Base-by-base conservation (phyloP, 2,888 invertebrate species). In the Lochmaea capreae region DNA sequence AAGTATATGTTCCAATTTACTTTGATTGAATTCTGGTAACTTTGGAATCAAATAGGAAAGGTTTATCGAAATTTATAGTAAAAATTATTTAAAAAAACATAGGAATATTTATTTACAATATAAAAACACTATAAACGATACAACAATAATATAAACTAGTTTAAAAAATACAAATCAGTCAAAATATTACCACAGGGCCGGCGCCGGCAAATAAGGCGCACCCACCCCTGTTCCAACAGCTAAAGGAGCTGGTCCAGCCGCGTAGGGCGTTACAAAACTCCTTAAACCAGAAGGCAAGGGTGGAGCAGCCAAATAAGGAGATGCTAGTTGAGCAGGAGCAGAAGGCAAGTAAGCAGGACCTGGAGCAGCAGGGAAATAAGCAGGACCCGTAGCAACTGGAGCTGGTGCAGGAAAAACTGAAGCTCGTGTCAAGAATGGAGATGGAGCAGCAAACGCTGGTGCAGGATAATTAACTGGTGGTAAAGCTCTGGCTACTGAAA, bases 221-320 rank as follows among this genome's bases (percentile, higher is more conserved):
- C 79, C 77, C 16, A 78, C 74, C 67, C 82, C 82, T 68, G 84
- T 82, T 18, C 71, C 73, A 54, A 73, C 67, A 39, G 72, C 74
- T 69, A 75, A 26, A 11, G 73, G 74, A 69, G 76, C 76, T 63
- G 76, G 73, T 57, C 72, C 71, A 16, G 67, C 70, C n/a, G 71
- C 57, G 16, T 68, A 71, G n/a, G 77, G 75, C 2, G 76, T 63
- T 42, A 74, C 76, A 46, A 76, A 71, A 72, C 73, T 71, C 65
- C 72, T 74, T 46, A 74, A 52, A 65, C 71, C 76, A 62, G 76
- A 74, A 54, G 72, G 70, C 57, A 76, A 46, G 63, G 76, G 74
- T 49, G 78, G 74, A 26, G 72, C 69, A 26, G 73, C 77, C 5
- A 75, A 52, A 59, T 71, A 72, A 39, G 78, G 79, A 11, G 79